These are phyloP conservation scores for Gymnorhina tibicen DNA, from an alignment of 2,113 vertebrate genomes.

Conservation along the genomic window DNA sequence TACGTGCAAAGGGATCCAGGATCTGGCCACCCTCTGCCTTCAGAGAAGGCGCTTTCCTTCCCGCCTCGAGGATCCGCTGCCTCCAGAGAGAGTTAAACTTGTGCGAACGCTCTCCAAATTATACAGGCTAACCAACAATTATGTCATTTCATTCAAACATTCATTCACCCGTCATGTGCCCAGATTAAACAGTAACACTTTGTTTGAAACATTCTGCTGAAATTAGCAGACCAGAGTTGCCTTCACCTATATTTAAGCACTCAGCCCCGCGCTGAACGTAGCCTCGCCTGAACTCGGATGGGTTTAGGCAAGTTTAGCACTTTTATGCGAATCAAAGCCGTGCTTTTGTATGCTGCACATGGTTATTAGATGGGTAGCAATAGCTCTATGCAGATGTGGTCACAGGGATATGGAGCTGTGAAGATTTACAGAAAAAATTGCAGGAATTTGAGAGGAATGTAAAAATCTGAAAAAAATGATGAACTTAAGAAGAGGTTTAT, in stretches of 20 bases:
- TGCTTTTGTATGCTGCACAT: neutral
- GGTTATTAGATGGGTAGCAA: neutral
- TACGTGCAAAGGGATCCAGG: neutral
- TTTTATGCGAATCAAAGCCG: neutral
- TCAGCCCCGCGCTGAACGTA: neutral
- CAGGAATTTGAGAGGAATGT: neutral
- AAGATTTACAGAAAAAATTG: neutral
- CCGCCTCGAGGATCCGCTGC: slow-evolving; percentile 41
- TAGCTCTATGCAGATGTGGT: neutral
- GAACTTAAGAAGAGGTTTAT: neutral
- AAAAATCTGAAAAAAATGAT: neutral
- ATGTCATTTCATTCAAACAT: slow-evolving; percentile 80
- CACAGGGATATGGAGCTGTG: neutral
- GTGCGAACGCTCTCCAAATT: slow-evolving; percentile 71
- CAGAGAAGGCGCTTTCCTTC: slow-evolving; percentile 13
- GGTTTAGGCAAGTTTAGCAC: slow-evolving; percentile 34
- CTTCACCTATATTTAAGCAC: slow-evolving; percentile 74
- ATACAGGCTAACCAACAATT: slow-evolving; percentile 77
- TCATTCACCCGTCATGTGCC: slow-evolving; percentile 77
- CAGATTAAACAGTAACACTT: slow-evolving; percentile 79
- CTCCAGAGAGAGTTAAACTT: slow-evolving; percentile 71
- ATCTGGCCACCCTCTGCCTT: neutral
- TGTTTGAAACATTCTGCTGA: slow-evolving; percentile 76
- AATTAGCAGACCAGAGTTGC: slow-evolving; percentile 75
- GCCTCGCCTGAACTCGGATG: slow-evolving; percentile 57